These are phyloP conservation scores for Halesus radiatus DNA, from an alignment of 1,140 invertebrate species.

Conservation along the genomic window DNA sequence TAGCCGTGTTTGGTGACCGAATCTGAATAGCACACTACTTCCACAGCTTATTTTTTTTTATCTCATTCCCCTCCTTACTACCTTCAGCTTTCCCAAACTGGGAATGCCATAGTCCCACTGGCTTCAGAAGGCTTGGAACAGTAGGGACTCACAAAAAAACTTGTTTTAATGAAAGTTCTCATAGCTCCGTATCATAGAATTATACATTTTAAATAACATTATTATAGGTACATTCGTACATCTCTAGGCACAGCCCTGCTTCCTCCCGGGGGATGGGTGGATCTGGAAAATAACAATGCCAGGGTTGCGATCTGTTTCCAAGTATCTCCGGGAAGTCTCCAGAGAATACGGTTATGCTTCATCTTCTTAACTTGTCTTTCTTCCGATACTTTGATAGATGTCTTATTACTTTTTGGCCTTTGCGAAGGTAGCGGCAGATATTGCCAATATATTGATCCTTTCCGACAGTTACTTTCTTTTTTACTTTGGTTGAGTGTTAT, in stretches of 20 bases:
- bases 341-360: constrained; percentile 6
- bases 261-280: background rate
- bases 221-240: too few relatives aligned
- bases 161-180: too few relatives aligned
- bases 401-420: constrained; percentile 28
- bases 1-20: too few relatives aligned
- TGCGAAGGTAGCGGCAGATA: constrained; percentile 12
- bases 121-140: too few relatives aligned
- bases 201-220: too few relatives aligned
- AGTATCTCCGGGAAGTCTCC: constrained; percentile 8
- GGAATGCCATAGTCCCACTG: too few relatives aligned
- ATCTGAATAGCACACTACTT: too few relatives aligned
- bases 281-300: constrained; percentile 16
- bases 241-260: background rate
- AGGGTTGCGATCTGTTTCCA: constrained; percentile 25
- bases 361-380: constrained; percentile 20
- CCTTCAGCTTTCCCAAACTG: too few relatives aligned
- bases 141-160: too few relatives aligned
- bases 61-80: too few relatives aligned
- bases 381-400: constrained; percentile 31
- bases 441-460: background rate
- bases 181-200: too few relatives aligned
- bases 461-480: background rate
- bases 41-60: too few relatives aligned
- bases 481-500: constrained; percentile 20